Conservation (phyloP, 2,888 invertebrate species). For the Orchesellides sinensis region DNA sequence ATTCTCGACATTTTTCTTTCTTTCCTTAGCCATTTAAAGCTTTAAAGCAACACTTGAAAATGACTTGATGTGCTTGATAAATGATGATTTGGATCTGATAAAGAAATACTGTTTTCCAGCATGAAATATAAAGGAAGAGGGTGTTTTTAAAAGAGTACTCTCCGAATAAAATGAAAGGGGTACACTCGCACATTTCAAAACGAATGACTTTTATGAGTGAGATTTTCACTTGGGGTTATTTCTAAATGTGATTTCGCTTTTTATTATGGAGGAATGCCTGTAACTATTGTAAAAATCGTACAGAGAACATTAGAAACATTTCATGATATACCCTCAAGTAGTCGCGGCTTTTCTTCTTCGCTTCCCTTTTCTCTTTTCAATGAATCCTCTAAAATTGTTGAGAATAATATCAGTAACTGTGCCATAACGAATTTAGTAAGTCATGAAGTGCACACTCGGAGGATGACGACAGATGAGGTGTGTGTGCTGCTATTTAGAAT, state of each 20-base stretch:
- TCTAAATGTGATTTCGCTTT: constrained; percentile 49
- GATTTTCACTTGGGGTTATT: constrained; percentile 60
- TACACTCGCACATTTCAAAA: constrained; percentile 9
- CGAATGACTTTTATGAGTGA: constrained; percentile 1
- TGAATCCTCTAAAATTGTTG: constrained; percentile 44
- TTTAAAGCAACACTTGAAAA: constrained; percentile 53
- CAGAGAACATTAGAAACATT: neutral
- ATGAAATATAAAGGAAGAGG: constrained; percentile 35
- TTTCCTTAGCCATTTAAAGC: constrained; percentile 37
- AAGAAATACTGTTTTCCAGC: constrained; percentile 39
- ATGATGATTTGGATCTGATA: constrained; percentile 57
- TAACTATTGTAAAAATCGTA: neutral
- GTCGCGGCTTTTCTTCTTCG: neutral
- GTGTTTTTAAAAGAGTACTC: neutral
- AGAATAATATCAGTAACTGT: constrained; percentile 43
- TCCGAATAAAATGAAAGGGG: constrained; percentile 18
- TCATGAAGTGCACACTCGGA: constrained; percentile 55
- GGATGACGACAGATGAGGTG: constrained; percentile 50
- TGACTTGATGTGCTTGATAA: constrained; percentile 55
- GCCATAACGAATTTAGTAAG: constrained; percentile 60
- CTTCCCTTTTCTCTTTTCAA: constrained; percentile 27
- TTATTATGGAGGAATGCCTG: constrained; percentile 9
- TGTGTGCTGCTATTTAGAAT: neutral
- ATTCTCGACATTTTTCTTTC: constrained; percentile 36
- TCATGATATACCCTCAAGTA: too few species aligned